These are phyloP conservation scores for Ciconia maguari DNA, from an alignment of 2,113 vertebrate genomes.

Conservation along the genomic window DNA sequence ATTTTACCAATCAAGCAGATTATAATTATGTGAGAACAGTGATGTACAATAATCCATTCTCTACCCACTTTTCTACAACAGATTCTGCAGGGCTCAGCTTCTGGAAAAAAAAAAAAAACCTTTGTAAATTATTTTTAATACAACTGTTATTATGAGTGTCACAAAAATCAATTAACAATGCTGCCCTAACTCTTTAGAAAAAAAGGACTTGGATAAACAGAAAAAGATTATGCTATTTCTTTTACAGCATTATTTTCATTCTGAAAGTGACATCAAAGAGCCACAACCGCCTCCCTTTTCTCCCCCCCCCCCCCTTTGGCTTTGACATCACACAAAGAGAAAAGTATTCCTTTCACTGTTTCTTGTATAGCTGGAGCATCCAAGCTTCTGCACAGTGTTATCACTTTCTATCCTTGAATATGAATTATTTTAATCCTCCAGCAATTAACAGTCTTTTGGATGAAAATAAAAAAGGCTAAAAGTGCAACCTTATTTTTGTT, in stretches of 20 bases:
- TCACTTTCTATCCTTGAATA: constrained; percentile 8
- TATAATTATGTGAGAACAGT: constrained; percentile 14
- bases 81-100: constrained; percentile 37
- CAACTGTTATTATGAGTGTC: constrained; percentile 42
- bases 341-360: constrained; percentile 48
- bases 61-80: constrained; percentile 11
- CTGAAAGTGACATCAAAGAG: constrained; percentile 54
- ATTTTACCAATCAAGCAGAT: constrained; percentile 39
- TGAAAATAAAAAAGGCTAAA: constrained; percentile 6
- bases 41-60: constrained; percentile 29
- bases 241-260: constrained; percentile 30
- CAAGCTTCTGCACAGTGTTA: neutral
- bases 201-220: constrained; percentile 42
- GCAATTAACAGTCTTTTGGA: constrained; percentile 42
- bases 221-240: constrained; percentile 39
- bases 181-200: constrained; percentile 55
- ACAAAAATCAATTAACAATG: constrained; percentile 71
- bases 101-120: neutral
- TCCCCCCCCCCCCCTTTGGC: accelerated
- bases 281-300: neutral
- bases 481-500: constrained; percentile 38
- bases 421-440: constrained; percentile 64
- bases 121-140: constrained; percentile 66
- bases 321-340: constrained; percentile 40
- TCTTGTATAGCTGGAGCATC: neutral